Percentiles rank a stretch among this genome's conserved stretches.
These are phyloP conservation scores for Ispidina lecontei DNA, from an alignment of 2,797 vertebrate genomes.

Conservation along the genomic window DNA sequence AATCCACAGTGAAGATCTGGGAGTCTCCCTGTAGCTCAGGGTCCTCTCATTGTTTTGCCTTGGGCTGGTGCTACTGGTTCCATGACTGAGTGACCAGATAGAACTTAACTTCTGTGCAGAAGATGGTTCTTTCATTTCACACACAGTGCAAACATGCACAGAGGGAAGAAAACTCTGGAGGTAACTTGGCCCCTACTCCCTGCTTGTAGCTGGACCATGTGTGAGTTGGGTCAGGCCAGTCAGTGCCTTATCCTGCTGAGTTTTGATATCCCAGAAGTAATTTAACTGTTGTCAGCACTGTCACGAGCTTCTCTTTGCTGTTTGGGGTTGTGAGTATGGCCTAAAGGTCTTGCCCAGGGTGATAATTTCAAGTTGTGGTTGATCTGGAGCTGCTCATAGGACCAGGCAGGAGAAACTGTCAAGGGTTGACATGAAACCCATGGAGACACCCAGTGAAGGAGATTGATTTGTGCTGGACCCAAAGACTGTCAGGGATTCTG, in stretches of 20 bases:
- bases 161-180: background rate
- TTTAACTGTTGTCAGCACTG: background rate
- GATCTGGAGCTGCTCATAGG: background rate
- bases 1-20: background rate
- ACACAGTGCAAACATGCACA: background rate
- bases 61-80: background rate
- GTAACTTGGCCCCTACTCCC: background rate
- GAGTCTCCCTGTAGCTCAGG: background rate
- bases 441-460: background rate
- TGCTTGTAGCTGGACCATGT: background rate
- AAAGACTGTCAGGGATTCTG: background rate
- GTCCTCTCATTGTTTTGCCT: background rate
- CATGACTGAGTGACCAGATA: background rate
- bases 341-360: background rate
- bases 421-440: background rate
- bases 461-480: background rate
- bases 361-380: background rate
- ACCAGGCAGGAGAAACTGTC: background rate
- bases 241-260: background rate
- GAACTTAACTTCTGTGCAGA: background rate
- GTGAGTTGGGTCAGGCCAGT: background rate
- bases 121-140: background rate
- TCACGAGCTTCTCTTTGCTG: background rate
- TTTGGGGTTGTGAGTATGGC: accelerated
- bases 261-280: background rate